Evolutionary conservation across 2,888 invertebrate genomes (phyloP).

Genomic region (Sinodicranocentrus sp.): DNA sequence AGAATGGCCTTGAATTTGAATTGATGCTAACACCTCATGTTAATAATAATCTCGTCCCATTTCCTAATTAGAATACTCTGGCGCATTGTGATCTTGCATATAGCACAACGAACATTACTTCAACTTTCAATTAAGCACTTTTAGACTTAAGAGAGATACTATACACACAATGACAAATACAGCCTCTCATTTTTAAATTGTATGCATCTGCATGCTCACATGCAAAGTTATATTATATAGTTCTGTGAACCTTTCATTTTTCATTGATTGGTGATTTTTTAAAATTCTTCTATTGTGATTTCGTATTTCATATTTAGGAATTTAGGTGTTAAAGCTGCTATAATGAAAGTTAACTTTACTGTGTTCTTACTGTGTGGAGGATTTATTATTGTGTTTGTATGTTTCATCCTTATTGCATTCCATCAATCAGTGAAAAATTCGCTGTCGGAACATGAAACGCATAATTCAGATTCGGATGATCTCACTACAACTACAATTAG

Average conservation of each 20-base stretch:
- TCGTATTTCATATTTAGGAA: too few relatives aligned
- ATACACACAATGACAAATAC: not conserved
- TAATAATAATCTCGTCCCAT: not conserved
- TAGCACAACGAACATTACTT: not conserved
- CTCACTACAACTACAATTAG: not conserved
- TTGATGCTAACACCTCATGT: not conserved
- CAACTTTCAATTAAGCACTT: not conserved
- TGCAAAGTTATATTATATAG: not conserved
- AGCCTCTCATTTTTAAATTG: not conserved
- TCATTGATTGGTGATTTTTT: not conserved
- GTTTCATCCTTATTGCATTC: constrained; percentile 15
- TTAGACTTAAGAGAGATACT: not conserved
- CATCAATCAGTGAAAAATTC: not conserved
- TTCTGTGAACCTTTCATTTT: not conserved
- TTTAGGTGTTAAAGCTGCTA: not conserved
- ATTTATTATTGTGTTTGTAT: constrained; percentile 41
- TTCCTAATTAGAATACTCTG: not conserved
- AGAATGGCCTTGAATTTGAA: not conserved
- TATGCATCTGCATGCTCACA: not conserved
- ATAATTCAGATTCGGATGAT: too few relatives aligned
- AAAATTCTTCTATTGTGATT: not conserved
- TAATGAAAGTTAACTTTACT: constrained; percentile 32
- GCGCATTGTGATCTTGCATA: not conserved
- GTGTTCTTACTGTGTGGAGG: constrained; percentile 40
- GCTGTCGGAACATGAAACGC: not conserved